A percentile compares a stretch with the other conserved stretches of the same genome.
Evolutionary conservation across 2,888 invertebrate genomes (phyloP).

Genomic region (Flexamia atlantica): DNA sequence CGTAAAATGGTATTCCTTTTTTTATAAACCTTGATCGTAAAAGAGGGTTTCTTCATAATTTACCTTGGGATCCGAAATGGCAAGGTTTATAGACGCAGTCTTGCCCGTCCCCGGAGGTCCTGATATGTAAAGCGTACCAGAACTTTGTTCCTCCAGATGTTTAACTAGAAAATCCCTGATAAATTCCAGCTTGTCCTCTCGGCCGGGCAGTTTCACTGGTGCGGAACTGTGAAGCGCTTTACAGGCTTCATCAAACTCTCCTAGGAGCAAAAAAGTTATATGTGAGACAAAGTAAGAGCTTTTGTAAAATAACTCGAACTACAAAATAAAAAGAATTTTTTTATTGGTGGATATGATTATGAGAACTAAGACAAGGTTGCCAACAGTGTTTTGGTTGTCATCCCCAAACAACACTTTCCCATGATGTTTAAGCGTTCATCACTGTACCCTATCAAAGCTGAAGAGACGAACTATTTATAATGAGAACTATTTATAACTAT

Average conservation of each 20-base stretch:
- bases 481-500: too few species aligned
- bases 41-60: too few species aligned
- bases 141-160: slow-evolving; percentile 81
- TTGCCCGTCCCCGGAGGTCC: slow-evolving; percentile 99
- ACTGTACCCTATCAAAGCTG: too few species aligned
- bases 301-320: background rate
- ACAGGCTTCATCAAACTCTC: slow-evolving; percentile 64
- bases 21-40: too few species aligned
- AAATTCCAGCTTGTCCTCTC: slow-evolving; percentile 86
- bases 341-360: too few species aligned
- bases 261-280: background rate
- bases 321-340: too few species aligned
- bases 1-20: too few species aligned
- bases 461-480: too few species aligned
- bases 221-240: slow-evolving; percentile 68
- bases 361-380: too few species aligned
- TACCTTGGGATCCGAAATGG: slow-evolving; percentile 79
- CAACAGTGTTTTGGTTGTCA: too few species aligned
- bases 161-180: slow-evolving; percentile 83
- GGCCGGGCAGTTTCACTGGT: slow-evolving; percentile 79
- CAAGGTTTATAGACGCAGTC: slow-evolving; percentile 90
- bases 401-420: too few species aligned
- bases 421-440: too few species aligned
- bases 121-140: slow-evolving; percentile 94
- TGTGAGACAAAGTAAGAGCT: background rate